These are phyloP conservation scores for Rhinatrema bivittatum DNA, from an alignment of 2,797 vertebrate genomes.

Conservation along the genomic window DNA sequence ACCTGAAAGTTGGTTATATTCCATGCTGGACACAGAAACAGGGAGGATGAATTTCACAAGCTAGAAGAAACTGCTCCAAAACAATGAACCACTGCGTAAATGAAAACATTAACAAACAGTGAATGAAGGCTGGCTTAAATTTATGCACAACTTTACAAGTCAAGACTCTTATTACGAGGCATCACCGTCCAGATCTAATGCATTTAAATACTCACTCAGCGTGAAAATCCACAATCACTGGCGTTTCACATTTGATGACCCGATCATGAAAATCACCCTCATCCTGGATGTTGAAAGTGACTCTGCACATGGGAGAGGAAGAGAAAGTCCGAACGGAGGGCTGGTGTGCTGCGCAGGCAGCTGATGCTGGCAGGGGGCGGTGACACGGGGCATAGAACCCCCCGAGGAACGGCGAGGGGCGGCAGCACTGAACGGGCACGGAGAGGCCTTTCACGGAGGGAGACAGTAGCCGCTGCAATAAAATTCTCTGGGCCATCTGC, in stretches of 20 bases:
- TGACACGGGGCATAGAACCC: not conserved
- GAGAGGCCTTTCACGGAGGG: slow-evolving; percentile 24
- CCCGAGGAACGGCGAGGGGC: not conserved
- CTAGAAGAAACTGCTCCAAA: too few species aligned
- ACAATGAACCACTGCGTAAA: too few species aligned
- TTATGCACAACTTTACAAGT: too few species aligned
- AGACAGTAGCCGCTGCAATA: slow-evolving; percentile 51
- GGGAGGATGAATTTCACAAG: too few species aligned
- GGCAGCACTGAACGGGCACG: not conserved
- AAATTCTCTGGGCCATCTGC: slow-evolving; percentile 79
- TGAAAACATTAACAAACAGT: too few species aligned
- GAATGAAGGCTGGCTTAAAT: too few species aligned
- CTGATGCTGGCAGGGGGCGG: slow-evolving; percentile 1
- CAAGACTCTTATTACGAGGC: too few species aligned
- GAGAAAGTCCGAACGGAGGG: slow-evolving; percentile 29
- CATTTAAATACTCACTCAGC: slow-evolving; percentile 86
- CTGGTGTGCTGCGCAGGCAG: not conserved
- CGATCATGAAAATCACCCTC: slow-evolving; percentile 84
- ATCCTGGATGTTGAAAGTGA: slow-evolving; percentile 86
- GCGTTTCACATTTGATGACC: slow-evolving; percentile 82
- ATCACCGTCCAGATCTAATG: too few species aligned
- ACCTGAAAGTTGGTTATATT: too few species aligned
- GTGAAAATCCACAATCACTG: slow-evolving; percentile 87
- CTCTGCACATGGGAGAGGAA: slow-evolving; percentile 36
- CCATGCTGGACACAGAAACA: too few species aligned